Percentiles rank a stretch among this genome's conserved stretches.
phyloP scores from a whole-genome alignment of 2,113 vertebrate genomes.

The Heptranchias perlo region DNA sequence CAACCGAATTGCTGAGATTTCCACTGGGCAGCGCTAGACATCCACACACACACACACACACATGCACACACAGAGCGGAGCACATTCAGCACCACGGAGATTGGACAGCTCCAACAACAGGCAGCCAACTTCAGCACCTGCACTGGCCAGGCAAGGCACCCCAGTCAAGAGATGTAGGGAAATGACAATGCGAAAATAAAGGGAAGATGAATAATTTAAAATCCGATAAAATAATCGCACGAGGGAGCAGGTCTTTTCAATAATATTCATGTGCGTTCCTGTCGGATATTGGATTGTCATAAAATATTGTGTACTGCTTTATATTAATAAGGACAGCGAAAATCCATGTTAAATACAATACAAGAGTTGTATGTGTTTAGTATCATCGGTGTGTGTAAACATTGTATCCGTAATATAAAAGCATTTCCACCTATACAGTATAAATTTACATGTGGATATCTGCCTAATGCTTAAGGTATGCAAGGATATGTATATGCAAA shows the following conservation, averaged over 20 bases:
- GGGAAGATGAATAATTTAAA: neutral
- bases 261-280: neutral
- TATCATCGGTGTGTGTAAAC: neutral
- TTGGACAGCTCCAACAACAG: neutral
- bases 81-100: neutral
- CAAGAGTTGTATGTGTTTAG: neutral
- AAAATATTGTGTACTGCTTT: neutral
- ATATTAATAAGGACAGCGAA: neutral
- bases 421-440: neutral
- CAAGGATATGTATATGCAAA: neutral
- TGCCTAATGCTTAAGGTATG: neutral
- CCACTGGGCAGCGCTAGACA: constrained; percentile 38
- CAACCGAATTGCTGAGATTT: neutral
- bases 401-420: neutral
- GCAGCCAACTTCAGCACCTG: neutral
- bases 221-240: neutral
- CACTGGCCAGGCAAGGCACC: neutral
- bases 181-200: neutral
- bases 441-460: neutral
- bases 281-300: neutral
- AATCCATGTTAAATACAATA: neutral
- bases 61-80: neutral
- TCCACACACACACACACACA: neutral
- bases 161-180: neutral
- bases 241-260: neutral